Evolutionary conservation across 2,797 vertebrate genomes (phyloP), one percentile per base, ranked within the genome.

Genomic region (Chelon auratus): DNA sequence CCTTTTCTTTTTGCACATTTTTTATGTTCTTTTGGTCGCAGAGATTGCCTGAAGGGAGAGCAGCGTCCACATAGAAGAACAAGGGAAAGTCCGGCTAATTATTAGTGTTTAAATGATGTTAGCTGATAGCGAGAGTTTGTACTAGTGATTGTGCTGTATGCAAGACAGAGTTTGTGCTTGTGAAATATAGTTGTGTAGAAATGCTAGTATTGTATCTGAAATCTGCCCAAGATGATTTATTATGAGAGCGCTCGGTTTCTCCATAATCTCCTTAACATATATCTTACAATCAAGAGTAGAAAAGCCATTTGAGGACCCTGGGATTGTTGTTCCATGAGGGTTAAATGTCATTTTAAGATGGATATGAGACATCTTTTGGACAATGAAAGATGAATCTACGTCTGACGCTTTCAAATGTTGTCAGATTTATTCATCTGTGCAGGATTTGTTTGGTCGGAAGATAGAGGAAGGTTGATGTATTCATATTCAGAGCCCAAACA

Each of bases 101-200:
- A 61, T 82, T 77, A 65, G 72, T 91, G 78, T 89, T 81, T 79
- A 91, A 83, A 78, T 76, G 76, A 89, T 84, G 77, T 85, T 93
- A 85, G 90, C 71, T 77, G 79, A 78, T 90, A 89, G 89, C 14
- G 73, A 77, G 80, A 82, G 78, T 91, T 82, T 89, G 86, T 91
- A 39, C 52, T 77, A 76, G 87, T 86, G 80, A 55, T 89, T 90
- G 88, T 92, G 85, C 88, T 77, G 75, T 88, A 81, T 91, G 90
- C 88, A 69, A 90, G 83, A 81, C 87, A 75, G 81, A 86, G 72
- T 86, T 80, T 51, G 87, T 87, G 85, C 89, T 90, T 86, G 89
- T 91, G 77, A 84, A 88, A 82, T 91, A 75, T 87, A 84, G 68
- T 64, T 75, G 76, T 89, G 84, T 90, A 88, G 83, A 91, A 86